These are phyloP conservation scores for Agriopis aurantiaria DNA, from an alignment of 2,888 invertebrate genomes.

Conservation along the genomic window DNA sequence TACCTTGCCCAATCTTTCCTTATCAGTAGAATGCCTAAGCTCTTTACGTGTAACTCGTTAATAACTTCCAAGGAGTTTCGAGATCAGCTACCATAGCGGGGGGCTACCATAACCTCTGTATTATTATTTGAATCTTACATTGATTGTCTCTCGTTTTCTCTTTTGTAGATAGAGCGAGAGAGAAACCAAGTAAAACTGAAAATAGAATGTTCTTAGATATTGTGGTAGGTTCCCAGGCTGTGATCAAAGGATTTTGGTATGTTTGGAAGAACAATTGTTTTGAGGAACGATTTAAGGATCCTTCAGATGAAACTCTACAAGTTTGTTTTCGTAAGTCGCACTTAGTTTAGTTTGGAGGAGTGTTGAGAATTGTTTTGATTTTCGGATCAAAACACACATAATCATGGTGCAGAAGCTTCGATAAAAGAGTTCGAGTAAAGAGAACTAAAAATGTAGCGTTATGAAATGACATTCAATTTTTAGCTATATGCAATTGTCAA, in stretches of 20 bases:
- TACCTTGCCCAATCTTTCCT: constrained; percentile 19
- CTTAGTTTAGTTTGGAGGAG: constrained; percentile 21
- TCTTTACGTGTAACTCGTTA: constrained; percentile 74
- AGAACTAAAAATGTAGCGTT: too few species aligned
- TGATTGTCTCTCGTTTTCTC: too few species aligned
- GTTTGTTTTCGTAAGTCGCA: constrained; percentile 44
- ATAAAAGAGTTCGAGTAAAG: too few species aligned
- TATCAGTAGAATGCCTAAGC: constrained; percentile 44
- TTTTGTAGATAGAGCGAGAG: too few species aligned
- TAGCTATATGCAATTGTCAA: too few species aligned
- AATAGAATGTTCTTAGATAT: too few species aligned
- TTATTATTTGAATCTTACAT: too few species aligned
- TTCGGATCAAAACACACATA: constrained; percentile 11
- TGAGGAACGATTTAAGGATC: constrained; percentile 42
- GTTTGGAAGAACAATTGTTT: constrained; percentile 65
- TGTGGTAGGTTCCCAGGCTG: constrained; percentile 27
- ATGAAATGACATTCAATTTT: too few species aligned
- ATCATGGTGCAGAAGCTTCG: background rate
- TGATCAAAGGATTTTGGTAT: constrained; percentile 76
- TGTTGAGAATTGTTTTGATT: constrained; percentile 22
- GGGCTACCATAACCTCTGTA: too few species aligned
- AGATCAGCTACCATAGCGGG: constrained; percentile 67
- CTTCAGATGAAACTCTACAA: constrained; percentile 12
- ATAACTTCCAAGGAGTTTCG: constrained; percentile 71
- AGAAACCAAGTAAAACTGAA: too few species aligned